Conservation (phyloP, 2,797 vertebrate species). For the Philypnodon macrostomus region DNA sequence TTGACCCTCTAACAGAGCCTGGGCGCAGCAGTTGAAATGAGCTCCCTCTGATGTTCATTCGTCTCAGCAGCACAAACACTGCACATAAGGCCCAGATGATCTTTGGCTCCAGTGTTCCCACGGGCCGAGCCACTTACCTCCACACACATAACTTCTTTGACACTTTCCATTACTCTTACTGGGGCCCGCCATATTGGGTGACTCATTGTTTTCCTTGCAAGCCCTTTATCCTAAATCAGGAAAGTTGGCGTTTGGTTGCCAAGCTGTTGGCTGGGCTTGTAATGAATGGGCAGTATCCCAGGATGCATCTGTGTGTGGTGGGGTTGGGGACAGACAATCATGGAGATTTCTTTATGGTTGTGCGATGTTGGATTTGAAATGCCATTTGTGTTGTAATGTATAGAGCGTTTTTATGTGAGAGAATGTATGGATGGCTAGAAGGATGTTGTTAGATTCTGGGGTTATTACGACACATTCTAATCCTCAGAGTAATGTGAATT, state of each 20-base stretch:
- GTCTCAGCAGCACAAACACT: slow-evolving; percentile 1
- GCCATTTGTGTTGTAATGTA: not conserved
- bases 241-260: not conserved
- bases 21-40: slow-evolving; percentile 10
- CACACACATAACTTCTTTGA: slow-evolving; percentile 4
- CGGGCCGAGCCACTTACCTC: slow-evolving; percentile 26
- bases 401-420: not conserved
- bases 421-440: slow-evolving; percentile 7
- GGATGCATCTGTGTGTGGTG: not conserved
- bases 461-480: too few species aligned
- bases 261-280: slow-evolving; percentile 10
- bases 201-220: slow-evolving; percentile 22
- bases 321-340: not conserved
- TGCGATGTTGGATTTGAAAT: slow-evolving; percentile 1
- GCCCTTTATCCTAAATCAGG: slow-evolving; percentile 29
- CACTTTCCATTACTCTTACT: slow-evolving; percentile 22
- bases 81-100: slow-evolving; percentile 15
- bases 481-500: too few species aligned
- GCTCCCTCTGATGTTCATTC: slow-evolving; percentile 5
- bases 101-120: slow-evolving; percentile 17
- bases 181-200: slow-evolving; percentile 1
- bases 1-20: not conserved
- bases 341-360: slow-evolving; percentile 3
- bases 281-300: slow-evolving; percentile 12
- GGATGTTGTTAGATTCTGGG: too few species aligned